Evolutionary conservation across 2,797 vertebrate species (phyloP), one percentile per base, ranked within the genome.

Genomic region (Sciurus vulgaris): DNA sequence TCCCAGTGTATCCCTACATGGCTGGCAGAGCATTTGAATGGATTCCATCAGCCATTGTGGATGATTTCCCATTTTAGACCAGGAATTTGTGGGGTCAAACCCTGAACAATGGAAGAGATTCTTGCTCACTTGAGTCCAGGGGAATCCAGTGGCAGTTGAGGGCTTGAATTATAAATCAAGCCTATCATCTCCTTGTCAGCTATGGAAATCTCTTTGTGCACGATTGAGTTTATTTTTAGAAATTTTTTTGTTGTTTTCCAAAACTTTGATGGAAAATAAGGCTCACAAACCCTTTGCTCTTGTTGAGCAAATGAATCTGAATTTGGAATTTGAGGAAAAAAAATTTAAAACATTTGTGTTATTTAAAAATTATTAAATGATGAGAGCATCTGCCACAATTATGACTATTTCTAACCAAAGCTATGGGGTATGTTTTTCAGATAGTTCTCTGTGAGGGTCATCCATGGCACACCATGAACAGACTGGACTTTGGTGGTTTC

Each of bases 21-120:
- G 11, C 97, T 86, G 78, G 92, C 88, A 93, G 89, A 94, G 26
- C 63, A 6, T 83, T 82, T 89, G 91, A 97, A 95, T 93, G 77
- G 74, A 93, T 88, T 94, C 85, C 85, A 47, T 86, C 89, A 95
- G 87, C 38, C 85, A 79, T 94, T 95, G 97, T 85, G 90, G 94
- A 61, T 2, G 30, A 91, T 77, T 97, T 97, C 95, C 95, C 78
- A 81, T 94, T 97, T 97, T 96, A 96, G 94, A 96, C 59, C 93
- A 96, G 87, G 95, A 97, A 97, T 97, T 91, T 94, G 70, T 92
- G 96, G 95, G 95, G 96, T 97, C 96, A 96, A 82, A 92, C 1
- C 26, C 56, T 41, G 74, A 87, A 96, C 95, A 96, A 97, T 92
- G 96, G 89, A 76, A 90, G 91, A 92, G 94, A 93, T 96, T 97